Base-by-base conservation (phyloP, 2,888 invertebrate species). In the Pecten maximus region DNA sequence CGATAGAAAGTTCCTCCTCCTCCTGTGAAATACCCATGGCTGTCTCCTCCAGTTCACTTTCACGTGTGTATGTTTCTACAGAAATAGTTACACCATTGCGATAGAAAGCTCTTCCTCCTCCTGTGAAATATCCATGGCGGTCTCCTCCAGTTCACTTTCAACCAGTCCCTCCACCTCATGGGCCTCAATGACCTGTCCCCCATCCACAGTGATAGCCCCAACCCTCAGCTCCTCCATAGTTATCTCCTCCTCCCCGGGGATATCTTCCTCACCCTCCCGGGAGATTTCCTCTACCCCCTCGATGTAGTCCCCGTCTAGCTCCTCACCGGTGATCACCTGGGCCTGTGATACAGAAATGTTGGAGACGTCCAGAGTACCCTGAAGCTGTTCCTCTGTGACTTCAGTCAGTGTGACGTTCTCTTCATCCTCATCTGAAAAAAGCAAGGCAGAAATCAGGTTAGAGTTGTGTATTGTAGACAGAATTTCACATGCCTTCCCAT, bases 221-320 rank as follows among this genome's bases (percentile, higher is more conserved):
- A 74, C 74, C 74, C 74, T 74, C 12, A 74, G 28, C 35, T 74
- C 74, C 35, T 28, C 74, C 28, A 74, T 74, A 2, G 28, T 74
- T 8, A 74, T 74, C 6, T 74, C 74, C 74, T 16, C 74, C 74
- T 74, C 74, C 74, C 35, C 10, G 6, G 74, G 74, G 35, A 74
- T 74, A 2, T 74, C 74, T 28, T 74, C 74, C 28, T 35, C 74
- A 2, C 74, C 74, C 74, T 74, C 74, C 74, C 74, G 28, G 12
- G 74, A 74, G 74, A 74, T 74, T 74, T 74, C 74, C 74, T 74
- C 74, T 35, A 74, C 74, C 12, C 74, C 74, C 35, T 74, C 74
- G 23, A 74, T 74, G 74, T 74, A 74, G 74, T 74, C 74, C 16
- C 74, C 74, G 10, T 74, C 74, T 74, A 74, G 23, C 16, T 74